Base-by-base conservation (phyloP, 1,140 invertebrate genomes). In the Pogonomyrmex californicus region DNA sequence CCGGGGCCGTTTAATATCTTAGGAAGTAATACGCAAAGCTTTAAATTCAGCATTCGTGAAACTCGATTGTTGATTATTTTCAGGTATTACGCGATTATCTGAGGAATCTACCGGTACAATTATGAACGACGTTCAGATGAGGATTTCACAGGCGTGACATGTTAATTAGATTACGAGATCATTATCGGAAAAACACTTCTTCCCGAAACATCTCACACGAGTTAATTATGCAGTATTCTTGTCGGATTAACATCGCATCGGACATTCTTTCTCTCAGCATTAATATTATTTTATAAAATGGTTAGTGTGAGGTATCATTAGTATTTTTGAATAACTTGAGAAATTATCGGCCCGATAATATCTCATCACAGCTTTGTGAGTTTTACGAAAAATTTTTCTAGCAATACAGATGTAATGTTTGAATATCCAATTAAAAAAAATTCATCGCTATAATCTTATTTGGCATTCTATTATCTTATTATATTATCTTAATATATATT, bases 161-260 rank as follows among this genome's bases (percentile, higher is more conserved):
- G 60, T 66, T 75, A 58, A 83, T 83, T 73, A 23, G 41, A 75
- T 83, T 60, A 73, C 33, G 54, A 14, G 54, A 58, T 73, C 66
- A 41, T 82, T 82, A 82, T 60, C 54, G 79, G 66, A 49, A 83
- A 62, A 83, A 62, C 68, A 56, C 54, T 83, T 71, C 51, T 60
- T 73, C 66, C 38, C 79, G 30, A 36, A 36, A 58, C 79, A 36
- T 47, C 68, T 60, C 41, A 38, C 49, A 38, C 54, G 10, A 58
- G 17, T 83, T 83, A 75, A 82, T 82, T 73, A 82, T 60, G 79
- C 66, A 73, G 33, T 60, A 73, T 60, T 75, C 41, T 17, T 17
- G 38, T 33, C 41, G 65, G 12, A 73, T 82, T 82, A 82, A 83
- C 68, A 60, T 23, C 36, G 41, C 7, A 1, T 73, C 17, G 10